These are phyloP conservation scores for Patagioenas fasciata DNA, from an alignment of 2,113 vertebrate species.

Conservation along the genomic window DNA sequence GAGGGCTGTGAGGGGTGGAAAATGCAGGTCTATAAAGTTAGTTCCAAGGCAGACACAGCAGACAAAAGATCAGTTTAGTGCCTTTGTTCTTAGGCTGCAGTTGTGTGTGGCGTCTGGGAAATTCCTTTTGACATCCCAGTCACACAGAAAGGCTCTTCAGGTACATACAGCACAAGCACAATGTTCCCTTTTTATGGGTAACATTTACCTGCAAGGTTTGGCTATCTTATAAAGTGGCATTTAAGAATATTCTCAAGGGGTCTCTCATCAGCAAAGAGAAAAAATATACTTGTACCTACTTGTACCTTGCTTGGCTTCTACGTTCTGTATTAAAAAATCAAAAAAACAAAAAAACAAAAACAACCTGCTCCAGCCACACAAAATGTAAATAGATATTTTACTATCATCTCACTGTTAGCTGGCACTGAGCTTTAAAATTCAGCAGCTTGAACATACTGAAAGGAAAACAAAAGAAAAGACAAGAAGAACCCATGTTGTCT, in stretches of 20 bases:
- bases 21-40: not conserved
- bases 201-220: not conserved
- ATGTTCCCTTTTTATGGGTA: not conserved
- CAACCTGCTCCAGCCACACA: not conserved
- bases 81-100: not conserved
- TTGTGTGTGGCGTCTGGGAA: not conserved
- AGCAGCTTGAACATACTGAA: not conserved
- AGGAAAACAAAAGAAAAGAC: not conserved
- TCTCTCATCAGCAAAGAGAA: not conserved
- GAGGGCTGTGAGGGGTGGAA: not conserved
- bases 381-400: constrained; percentile 10
- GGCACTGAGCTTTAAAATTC: constrained; percentile 10
- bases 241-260: not conserved
- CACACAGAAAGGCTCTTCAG: constrained; percentile 18
- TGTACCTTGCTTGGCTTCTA: not conserved
- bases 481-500: constrained; percentile 6
- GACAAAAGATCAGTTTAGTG: constrained; percentile 21
- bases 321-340: not conserved
- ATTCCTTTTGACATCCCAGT: not conserved
- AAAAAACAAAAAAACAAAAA: not conserved
- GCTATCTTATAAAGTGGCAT: not conserved
- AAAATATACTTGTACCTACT: no score
- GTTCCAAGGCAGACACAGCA: not conserved
- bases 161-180: not conserved
- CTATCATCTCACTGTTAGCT: not conserved